Evolutionary conservation across 2,888 invertebrate genomes (phyloP), one percentile per base, ranked within the genome.

Genomic region (Leptopterna dolabrata): DNA sequence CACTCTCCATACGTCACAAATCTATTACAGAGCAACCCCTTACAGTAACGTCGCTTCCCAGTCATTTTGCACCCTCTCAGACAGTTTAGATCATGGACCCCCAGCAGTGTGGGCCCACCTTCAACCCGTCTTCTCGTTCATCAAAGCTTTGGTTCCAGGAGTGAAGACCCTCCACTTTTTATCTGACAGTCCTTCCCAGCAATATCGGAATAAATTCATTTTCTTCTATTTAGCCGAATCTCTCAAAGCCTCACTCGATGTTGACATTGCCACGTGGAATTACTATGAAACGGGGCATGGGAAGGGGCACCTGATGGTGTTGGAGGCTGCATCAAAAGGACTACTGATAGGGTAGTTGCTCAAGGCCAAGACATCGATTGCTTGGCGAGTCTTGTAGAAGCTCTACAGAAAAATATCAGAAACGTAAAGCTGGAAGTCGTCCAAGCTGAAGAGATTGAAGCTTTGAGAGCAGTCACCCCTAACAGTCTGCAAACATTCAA

Each of bases 91-190:
- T n/a, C 81, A 81, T n/a, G 81, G 81, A 29, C 81, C 81, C 51
- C 41, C 63, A 81, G 81, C 81, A 16, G 47, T 81, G 16, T 81
- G 81, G 81, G 81, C 81, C 16, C 81, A 81, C 47, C 29, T 81
- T 16, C 29, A 47, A 27, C 81, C 81, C 29, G 47, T 81, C 30
- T 47, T 81, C 29, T 30, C n/a, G 11, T 81, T 45, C 24, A 47
- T 81, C 19, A 24, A 19, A 45, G 47, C 9, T 6, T 41, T 11
- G 7, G 41, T 81, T n/a, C 45, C 76, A 9, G n/a, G 29, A 36
- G 76, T 76, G 29, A 36, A 76, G n/a, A 76, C 76, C 36, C 4
- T 76, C 11, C 76, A 76, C 16, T 76, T 76, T 36, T 29, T 29
- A 9, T 76, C 76, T 29, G 81, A 81, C 47, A 41, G 41, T 19